Evolutionary conservation across 1,140 invertebrate genomes (phyloP).

Genomic region (Epicauta chinensis): DNA sequence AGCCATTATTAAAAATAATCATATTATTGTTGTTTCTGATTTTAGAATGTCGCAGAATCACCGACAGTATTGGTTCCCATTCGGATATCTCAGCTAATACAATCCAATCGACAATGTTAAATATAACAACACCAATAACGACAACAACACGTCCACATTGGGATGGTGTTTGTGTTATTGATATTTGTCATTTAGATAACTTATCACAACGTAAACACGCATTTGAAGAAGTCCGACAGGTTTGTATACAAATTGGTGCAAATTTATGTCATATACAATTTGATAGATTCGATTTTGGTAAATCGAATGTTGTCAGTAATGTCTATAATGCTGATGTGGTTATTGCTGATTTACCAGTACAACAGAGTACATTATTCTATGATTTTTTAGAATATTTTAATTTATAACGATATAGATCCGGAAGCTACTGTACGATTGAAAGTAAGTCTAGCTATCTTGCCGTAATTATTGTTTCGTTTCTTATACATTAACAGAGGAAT

Average conservation of each 20-base stretch:
- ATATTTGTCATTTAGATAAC: conserved; percentile 63
- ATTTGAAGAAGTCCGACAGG: conserved; percentile 76
- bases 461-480: conserved; percentile 83
- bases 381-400: conserved; percentile 92
- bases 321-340: conserved; percentile 98
- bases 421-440: conserved; percentile 80
- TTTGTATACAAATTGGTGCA: conserved; percentile 70
- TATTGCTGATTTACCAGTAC: conserved; percentile 87
- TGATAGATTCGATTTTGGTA: conserved; percentile 80
- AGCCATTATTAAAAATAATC: too few relatives aligned
- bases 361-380: conserved; percentile 91
- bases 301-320: conserved; percentile 75
- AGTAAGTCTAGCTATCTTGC: conserved; percentile 79
- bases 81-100: conserved; percentile 64
- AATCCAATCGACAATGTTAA: conserved; percentile 49
- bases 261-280: conserved; percentile 81
- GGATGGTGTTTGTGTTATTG: conserved; percentile 89
- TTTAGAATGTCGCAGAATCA: conserved; percentile 53
- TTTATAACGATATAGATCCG: conserved; percentile 85
- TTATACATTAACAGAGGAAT: conserved; percentile 64
- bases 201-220: conserved; percentile 69
- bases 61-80: conserved; percentile 66
- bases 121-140: conserved; percentile 30
- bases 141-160: conserved; percentile 53
- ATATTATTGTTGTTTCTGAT: conserved; percentile 14